A percentile compares a stretch with the other conserved stretches of the same genome.
These are phyloP conservation scores for Stegastes partitus DNA, from an alignment of 2,113 vertebrate species.

Conservation along the genomic window DNA sequence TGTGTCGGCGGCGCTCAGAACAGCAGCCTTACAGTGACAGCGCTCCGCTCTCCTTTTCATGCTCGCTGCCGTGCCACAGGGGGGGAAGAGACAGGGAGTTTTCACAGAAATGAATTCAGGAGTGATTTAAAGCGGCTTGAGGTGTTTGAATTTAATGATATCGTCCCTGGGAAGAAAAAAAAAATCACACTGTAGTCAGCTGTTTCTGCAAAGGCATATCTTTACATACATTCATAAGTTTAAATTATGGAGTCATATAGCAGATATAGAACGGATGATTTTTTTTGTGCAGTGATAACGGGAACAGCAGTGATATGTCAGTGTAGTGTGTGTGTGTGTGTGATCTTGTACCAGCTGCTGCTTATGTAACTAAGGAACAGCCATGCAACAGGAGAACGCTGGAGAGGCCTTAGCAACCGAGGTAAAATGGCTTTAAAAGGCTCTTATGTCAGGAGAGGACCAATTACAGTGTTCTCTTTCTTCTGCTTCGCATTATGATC, in stretches of 20 bases:
- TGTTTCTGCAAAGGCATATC: not conserved
- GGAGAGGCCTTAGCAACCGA: not conserved
- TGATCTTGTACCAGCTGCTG: not conserved
- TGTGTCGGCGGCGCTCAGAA: constrained; percentile 36
- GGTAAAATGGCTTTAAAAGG: constrained; percentile 4
- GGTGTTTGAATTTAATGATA: constrained; percentile 41
- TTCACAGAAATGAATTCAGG: constrained; percentile 40
- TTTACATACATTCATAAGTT: constrained; percentile 15
- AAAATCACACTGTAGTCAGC: constrained; percentile 4
- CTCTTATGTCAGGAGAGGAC: not conserved
- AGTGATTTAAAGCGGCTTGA: constrained; percentile 43
- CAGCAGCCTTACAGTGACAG: constrained; percentile 42
- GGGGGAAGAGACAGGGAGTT: not conserved
- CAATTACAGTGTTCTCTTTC: not conserved
- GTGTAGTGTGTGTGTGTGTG: not conserved
- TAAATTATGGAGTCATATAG: constrained; percentile 5
- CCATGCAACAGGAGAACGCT: constrained; percentile 1
- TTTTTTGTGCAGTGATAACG: constrained; percentile 25
- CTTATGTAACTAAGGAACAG: constrained; percentile 29
- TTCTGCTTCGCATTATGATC: not conserved
- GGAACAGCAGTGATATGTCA: not conserved
- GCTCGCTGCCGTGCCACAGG: constrained; percentile 20
- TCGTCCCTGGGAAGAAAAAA: not conserved
- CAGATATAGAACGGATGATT: constrained; percentile 13
- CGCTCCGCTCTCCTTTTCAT: constrained; percentile 43